phyloP scores from a whole-genome alignment of 2,797 vertebrate species.

The Cirrhinus molitorella region DNA sequence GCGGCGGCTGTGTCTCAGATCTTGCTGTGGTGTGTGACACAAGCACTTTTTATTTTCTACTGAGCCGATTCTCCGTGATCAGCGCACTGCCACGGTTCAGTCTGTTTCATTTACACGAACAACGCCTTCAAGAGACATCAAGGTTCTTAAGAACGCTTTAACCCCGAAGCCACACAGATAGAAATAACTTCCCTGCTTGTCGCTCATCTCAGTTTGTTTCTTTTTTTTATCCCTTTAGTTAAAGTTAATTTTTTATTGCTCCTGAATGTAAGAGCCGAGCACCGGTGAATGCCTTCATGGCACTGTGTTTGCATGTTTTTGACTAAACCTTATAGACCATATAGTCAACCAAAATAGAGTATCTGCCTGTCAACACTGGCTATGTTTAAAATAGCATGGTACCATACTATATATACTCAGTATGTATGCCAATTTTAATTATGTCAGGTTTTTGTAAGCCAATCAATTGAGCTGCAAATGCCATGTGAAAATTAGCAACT shows the following conservation, averaged over 20 bases:
- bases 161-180: slow-evolving; percentile 56
- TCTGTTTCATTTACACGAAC: slow-evolving; percentile 57
- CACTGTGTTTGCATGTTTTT: slow-evolving; percentile 21
- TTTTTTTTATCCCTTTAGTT: slow-evolving; percentile 18
- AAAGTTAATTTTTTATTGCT: slow-evolving; percentile 36
- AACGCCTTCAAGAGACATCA: slow-evolving; percentile 47
- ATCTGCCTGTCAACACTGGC: background rate
- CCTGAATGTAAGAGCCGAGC: slow-evolving; percentile 21
- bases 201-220: slow-evolving; percentile 47
- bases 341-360: background rate
- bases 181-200: slow-evolving; percentile 59
- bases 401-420: background rate
- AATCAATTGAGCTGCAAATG: background rate
- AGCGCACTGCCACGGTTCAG: slow-evolving; percentile 18
- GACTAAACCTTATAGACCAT: background rate
- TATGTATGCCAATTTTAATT: background rate
- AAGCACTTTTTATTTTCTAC: slow-evolving; percentile 31
- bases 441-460: background rate
- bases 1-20: slow-evolving; percentile 26
- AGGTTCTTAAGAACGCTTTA: slow-evolving; percentile 55
- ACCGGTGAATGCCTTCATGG: slow-evolving; percentile 34
- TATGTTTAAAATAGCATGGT: background rate
- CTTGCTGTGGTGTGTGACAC: slow-evolving; percentile 30
- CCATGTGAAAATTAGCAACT: background rate
- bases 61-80: slow-evolving; percentile 34